These are phyloP conservation scores for Helleia helle DNA, from an alignment of 2,888 invertebrate species.

Conservation along the genomic window DNA sequence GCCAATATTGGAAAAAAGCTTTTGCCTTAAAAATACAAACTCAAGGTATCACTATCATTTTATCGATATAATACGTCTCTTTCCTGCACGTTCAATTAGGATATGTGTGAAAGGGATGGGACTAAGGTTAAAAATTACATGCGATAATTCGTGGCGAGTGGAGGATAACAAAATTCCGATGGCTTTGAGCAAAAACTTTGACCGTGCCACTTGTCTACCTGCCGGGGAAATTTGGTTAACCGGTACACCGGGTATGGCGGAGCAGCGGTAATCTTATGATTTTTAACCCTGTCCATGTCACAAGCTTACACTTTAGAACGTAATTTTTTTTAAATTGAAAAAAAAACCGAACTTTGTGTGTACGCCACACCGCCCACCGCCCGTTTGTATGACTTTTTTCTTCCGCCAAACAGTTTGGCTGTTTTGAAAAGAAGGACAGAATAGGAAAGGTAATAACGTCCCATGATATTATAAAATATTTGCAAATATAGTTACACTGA, in stretches of 20 bases:
- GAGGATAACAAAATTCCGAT: constrained; percentile 16
- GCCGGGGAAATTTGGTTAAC: constrained; percentile 20
- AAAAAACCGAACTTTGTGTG: no score
- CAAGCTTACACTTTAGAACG: background rate
- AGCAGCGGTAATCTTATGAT: constrained; percentile 18
- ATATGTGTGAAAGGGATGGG: background rate
- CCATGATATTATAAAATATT: no score
- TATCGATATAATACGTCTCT: no score
- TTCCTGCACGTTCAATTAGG: background rate
- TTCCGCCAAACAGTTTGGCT: no score
- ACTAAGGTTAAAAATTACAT: background rate
- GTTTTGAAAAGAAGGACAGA: no score
- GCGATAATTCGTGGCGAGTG: constrained; percentile 7
- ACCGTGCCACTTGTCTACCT: constrained; percentile 18
- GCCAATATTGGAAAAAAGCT: no score
- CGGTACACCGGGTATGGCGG: constrained; percentile 7
- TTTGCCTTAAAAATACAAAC: no score
- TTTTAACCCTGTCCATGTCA: constrained; percentile 5
- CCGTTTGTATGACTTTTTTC: no score
- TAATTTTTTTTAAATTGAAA: background rate
- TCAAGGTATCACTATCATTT: no score
- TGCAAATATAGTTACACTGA: no score
- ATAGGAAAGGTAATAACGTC: no score
- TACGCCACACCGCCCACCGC: no score
- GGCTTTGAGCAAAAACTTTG: constrained; percentile 19